Evolutionary conservation across 2,888 invertebrate genomes (phyloP).

Genomic region (Pardosa pseudoannulata): DNA sequence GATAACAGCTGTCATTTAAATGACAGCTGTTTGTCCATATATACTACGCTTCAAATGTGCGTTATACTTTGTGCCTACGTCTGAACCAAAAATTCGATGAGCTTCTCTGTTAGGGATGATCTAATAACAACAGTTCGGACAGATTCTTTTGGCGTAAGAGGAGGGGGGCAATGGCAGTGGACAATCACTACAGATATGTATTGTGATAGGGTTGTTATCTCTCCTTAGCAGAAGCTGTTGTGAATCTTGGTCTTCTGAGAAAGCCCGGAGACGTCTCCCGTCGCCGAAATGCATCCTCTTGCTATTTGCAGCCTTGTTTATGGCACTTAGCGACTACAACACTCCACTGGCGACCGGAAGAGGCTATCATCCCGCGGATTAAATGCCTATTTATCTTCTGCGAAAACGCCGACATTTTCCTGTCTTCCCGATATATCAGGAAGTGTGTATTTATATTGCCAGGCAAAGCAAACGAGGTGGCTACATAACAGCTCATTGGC

Average conservation of each 20-base stretch:
- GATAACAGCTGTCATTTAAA: too few species aligned
- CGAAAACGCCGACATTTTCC: constrained; percentile 22
- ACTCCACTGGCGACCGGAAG: constrained; percentile 53
- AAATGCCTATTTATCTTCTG: constrained; percentile 53
- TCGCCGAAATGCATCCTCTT: constrained; percentile 31
- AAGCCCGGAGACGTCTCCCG: background rate
- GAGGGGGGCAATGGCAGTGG: too few species aligned
- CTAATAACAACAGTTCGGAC: too few species aligned
- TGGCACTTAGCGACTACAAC: constrained; percentile 49
- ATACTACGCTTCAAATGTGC: too few species aligned
- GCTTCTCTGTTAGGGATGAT: too few species aligned
- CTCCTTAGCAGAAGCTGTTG: constrained; percentile 28
- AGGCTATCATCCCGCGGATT: background rate
- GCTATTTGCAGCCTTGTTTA: constrained; percentile 57
- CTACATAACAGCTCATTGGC: too few species aligned
- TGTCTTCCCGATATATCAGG: constrained; percentile 28
- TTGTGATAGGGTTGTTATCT: constrained; percentile 12
- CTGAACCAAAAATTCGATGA: too few species aligned
- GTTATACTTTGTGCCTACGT: too few species aligned
- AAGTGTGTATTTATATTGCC: constrained; percentile 29
- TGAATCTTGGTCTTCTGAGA: constrained; percentile 30
- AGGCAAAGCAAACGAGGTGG: too few species aligned
- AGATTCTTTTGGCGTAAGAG: too few species aligned
- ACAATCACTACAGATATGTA: too few species aligned
- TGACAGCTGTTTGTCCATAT: too few species aligned